Conservation (phyloP, 2,888 invertebrate species). For the Pegoplata infirma region DNA sequence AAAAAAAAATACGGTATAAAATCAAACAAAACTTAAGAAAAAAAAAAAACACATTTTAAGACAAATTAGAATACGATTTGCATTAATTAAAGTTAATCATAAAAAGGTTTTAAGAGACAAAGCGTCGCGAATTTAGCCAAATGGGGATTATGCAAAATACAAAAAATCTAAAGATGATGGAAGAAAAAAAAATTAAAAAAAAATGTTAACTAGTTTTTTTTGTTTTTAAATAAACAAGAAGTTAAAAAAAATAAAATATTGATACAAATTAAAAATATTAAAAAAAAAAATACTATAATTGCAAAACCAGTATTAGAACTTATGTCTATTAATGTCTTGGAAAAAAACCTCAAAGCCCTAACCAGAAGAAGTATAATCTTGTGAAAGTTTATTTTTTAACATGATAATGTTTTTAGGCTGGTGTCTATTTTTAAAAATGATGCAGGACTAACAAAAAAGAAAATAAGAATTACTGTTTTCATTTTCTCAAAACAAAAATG, state of each 20-base stretch:
- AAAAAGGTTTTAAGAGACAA: constrained; percentile 54
- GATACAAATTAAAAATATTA: too few relatives aligned
- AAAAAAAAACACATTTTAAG: too few relatives aligned
- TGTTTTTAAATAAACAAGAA: background rate
- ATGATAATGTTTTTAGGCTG: too few relatives aligned
- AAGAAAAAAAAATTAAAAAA: background rate
- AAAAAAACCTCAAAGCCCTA: too few relatives aligned
- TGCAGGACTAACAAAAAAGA: too few relatives aligned
- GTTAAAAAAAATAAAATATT: too few relatives aligned
- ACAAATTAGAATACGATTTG: constrained; percentile 70
- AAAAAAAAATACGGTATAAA: constrained; percentile 27
- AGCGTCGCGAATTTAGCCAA: constrained; percentile 43
- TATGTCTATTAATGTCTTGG: background rate
- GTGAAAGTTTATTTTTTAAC: too few relatives aligned
- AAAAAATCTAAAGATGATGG: background rate
- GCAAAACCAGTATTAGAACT: background rate
- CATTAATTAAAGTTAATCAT: constrained; percentile 67
- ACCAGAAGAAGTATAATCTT: too few relatives aligned
- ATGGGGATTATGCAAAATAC: constrained; percentile 57
- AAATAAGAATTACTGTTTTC: too few relatives aligned
- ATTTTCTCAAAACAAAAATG: too few relatives aligned
- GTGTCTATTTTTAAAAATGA: too few relatives aligned
- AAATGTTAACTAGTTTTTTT: background rate
- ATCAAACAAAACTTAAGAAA: constrained; percentile 68
- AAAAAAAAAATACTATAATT: background rate